Evolutionary conservation across 1,140 invertebrate species (phyloP).

Genomic region (Drosophila nasuta): DNA sequence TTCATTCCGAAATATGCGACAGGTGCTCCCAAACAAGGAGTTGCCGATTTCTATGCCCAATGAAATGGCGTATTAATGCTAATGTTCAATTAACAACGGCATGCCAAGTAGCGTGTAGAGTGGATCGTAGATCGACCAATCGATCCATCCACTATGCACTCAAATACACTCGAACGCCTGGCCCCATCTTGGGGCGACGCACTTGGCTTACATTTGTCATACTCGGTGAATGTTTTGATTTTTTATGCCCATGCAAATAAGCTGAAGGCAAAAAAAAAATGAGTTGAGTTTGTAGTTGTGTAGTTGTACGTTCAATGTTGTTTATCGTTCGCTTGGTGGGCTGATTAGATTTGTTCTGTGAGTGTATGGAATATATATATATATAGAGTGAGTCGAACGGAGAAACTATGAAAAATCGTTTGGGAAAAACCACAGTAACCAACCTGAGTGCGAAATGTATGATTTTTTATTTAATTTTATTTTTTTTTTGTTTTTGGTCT

Average conservation of each 20-base stretch:
- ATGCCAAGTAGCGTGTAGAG: constrained; percentile 26
- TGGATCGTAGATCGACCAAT: not conserved
- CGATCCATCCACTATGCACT: constrained; percentile 9
- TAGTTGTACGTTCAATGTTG: constrained; percentile 15
- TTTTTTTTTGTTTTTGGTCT: constrained; percentile 27
- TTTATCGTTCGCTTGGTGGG: constrained; percentile 27
- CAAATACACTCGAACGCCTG: not conserved
- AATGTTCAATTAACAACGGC: constrained; percentile 50
- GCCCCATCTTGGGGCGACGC: not conserved
- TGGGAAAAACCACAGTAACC: constrained; percentile 20
- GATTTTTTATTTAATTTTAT: constrained; percentile 8
- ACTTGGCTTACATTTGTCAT: constrained; percentile 41
- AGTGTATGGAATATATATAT: not conserved
- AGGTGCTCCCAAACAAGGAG: constrained; percentile 52
- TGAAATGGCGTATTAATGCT: constrained; percentile 46
- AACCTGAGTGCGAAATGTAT: constrained; percentile 32
- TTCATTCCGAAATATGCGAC: constrained; percentile 30
- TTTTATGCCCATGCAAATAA: constrained; percentile 50
- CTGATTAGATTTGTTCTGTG: constrained; percentile 43
- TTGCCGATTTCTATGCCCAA: constrained; percentile 37
- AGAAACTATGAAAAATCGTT: constrained; percentile 24
- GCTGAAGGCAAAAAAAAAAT: constrained; percentile 7
- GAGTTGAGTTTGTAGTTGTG: too few relatives aligned
- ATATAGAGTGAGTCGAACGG: not conserved
- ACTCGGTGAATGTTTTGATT: constrained; percentile 14